phyloP scores from a whole-genome alignment of 2,797 vertebrate species.

The Erethizon dorsatum region DNA sequence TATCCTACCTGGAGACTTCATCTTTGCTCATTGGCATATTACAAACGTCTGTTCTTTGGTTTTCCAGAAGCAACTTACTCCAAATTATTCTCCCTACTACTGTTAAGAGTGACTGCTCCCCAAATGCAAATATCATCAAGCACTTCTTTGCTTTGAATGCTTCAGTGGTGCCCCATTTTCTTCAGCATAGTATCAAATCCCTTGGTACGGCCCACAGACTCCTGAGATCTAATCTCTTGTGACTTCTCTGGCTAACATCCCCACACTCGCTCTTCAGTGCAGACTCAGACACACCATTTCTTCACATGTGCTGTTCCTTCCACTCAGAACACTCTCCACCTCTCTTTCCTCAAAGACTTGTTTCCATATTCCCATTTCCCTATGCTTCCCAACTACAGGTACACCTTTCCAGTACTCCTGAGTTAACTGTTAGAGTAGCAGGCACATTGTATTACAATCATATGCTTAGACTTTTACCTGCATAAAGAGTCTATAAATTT shows the following conservation, averaged over 20 bases:
- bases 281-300: neutral
- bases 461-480: neutral
- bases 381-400: neutral
- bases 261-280: neutral
- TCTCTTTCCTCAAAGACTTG: neutral
- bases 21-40: neutral
- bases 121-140: conserved; percentile 26
- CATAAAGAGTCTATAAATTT: neutral
- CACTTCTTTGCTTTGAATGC: neutral
- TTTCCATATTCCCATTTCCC: neutral
- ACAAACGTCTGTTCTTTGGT: neutral
- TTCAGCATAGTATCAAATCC: neutral
- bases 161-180: conserved; percentile 11
- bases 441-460: neutral
- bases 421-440: neutral
- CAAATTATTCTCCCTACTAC: neutral
- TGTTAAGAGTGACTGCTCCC: neutral
- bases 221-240: neutral
- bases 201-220: neutral
- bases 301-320: neutral
- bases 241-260: neutral
- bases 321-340: neutral
- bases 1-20: neutral
- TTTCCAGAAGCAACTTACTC: neutral
- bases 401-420: neutral